phyloP scores from a whole-genome alignment of 2,113 vertebrate genomes.

The Recurvirostra avosetta region DNA sequence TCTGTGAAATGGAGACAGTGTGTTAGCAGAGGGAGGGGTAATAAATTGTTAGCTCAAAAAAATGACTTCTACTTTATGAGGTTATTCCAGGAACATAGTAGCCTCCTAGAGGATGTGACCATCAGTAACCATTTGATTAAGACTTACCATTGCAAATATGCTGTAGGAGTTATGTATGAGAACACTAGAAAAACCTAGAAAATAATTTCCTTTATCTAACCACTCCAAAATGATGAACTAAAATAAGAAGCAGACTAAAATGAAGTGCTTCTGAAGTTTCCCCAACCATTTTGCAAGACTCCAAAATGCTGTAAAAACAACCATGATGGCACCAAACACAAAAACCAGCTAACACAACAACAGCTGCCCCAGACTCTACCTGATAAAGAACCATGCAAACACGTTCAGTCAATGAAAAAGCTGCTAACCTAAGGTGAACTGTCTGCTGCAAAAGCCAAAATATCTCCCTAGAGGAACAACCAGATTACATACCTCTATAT shows the following conservation, averaged over 20 bases:
- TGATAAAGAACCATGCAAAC: neutral
- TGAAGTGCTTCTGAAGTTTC: neutral
- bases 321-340: neutral
- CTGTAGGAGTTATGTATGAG: neutral
- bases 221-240: neutral
- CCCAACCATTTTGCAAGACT: neutral
- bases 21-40: neutral
- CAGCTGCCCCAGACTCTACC: neutral
- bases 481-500: neutral
- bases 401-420: neutral
- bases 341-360: neutral
- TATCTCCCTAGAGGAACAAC: neutral
- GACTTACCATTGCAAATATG: neutral
- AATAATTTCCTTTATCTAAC: neutral
- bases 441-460: neutral
- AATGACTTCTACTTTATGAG: neutral
- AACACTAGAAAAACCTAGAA: neutral
- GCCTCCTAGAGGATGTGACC: neutral
- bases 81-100: neutral
- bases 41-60: neutral
- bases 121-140: neutral
- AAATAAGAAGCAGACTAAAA: neutral
- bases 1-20: neutral
- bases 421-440: neutral
- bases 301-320: neutral